Base-by-base conservation (phyloP, 1,140 invertebrate species). In the Muscidifurax raptorellus region DNA sequence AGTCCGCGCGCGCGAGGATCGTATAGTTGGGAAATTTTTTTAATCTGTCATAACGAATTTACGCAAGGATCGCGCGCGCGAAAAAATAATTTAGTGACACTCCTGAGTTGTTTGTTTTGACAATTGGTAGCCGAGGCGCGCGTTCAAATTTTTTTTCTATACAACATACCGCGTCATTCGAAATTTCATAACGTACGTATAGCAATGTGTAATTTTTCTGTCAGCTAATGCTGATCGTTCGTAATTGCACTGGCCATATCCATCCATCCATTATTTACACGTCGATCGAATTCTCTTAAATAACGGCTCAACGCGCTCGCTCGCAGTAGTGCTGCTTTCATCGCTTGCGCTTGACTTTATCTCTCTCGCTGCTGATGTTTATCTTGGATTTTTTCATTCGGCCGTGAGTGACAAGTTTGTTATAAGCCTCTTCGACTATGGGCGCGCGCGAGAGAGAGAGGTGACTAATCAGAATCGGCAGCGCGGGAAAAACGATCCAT, bases 381-480 rank as follows among this genome's bases (percentile, higher is more conserved):
- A 82, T 82, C 59, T 82, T 22, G 44, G 72, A 76, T 64, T 75
- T 64, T 75, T 76, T 25, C 3, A 15, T 44, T 22, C 22, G 27
- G 36, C 12, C 72, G 18, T 69, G 36, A 66, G 76, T 69, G 74
- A 71, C 72, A 78, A 67, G 75, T 76, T 83, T 71, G 59, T 77
- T 71, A 64, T 47, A 18, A 12, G 47, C 15, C 30, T 30, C 15
- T 28, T 13, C 18, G 69, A 18, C 25, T 9, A 30, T 66, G 5
- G 5, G 32, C 9, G 3, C n/a, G n/a, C n/a, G n/a, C n/a, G n/a
- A n/a, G 9, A 36, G 32, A 36, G 36, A 40, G 25, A 28, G 77
- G 64, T 83, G 82, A 83, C 75, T 77, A 71, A 59, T 83, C 82
- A 69, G 13, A 77, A 83, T 82, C 74, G 71, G 71, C n/a, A n/a